These are phyloP conservation scores for Leistus spinibarbis DNA, from an alignment of 2,888 invertebrate species.

Conservation along the genomic window DNA sequence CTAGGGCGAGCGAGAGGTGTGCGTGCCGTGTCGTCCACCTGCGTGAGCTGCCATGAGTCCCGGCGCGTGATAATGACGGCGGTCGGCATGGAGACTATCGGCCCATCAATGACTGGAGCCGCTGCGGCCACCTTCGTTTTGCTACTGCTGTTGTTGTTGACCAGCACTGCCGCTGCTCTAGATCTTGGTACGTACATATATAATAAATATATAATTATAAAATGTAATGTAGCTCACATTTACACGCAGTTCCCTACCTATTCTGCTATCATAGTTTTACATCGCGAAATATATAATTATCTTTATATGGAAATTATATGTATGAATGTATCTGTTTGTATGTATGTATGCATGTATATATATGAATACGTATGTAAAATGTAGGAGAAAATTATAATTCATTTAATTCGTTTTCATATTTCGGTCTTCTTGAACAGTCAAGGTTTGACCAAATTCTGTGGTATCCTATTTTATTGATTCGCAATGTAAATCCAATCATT, in stretches of 20 bases:
- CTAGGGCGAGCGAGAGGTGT: conserved; percentile 38
- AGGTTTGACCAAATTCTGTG: no score
- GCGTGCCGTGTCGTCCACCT: conserved; percentile 42
- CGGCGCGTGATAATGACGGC: conserved; percentile 45
- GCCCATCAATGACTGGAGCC: conserved; percentile 44
- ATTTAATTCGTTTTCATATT: background rate
- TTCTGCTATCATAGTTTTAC: background rate
- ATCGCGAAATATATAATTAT: background rate
- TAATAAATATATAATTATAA: background rate
- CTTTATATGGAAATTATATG: background rate
- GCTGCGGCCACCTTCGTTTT: conserved; percentile 36
- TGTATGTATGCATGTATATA: no score
- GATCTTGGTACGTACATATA: conserved; percentile 46
- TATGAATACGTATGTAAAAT: no score
- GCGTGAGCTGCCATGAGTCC: conserved; percentile 44
- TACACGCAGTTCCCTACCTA: background rate
- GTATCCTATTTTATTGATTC: no score
- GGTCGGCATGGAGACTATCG: conserved; percentile 47
- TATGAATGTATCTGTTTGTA: no score
- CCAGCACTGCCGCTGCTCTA: conserved; percentile 41
- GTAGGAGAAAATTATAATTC: background rate
- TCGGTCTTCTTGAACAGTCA: background rate
- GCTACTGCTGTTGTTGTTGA: conserved; percentile 44
- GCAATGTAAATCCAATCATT: no score
- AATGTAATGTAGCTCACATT: background rate